Evolutionary conservation across 2,888 invertebrate species (phyloP), one percentile per base, ranked within the genome.

Genomic region (Oasisia sp.): DNA sequence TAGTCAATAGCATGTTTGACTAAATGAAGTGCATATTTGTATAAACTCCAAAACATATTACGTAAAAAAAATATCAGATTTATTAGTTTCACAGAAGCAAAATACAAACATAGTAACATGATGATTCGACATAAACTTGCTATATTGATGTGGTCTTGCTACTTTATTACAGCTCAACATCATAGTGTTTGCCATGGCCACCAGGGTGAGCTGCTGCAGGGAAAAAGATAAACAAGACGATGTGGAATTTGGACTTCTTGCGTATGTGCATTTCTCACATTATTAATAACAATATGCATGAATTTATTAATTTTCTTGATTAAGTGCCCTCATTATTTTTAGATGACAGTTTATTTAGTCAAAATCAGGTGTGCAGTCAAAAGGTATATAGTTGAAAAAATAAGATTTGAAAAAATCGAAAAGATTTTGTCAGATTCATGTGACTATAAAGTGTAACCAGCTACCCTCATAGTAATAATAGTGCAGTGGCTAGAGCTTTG

Each of bases 221-320:
- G 74, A 74, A 74, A 74, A 27, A 74, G 45, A 27, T 14, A 91
- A 98, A 95, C 98, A 98, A 95, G 98, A 98, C 95, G 98, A 99
- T 44, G 97, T 98, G 93, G 99, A 99, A 93, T 98, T 98, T 95
- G 98, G 98, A 38, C 98, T 98, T 96, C 96, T 98, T 93, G 97
- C 98, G 97, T 98, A 95, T 94, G 94, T 93, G n/a, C 7, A 74
- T 74, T 74, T 19, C 74, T 74, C 74, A 74, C 27, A 0, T 19
- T 19, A 74, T 27, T 74, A 74, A 74, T 74, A 19, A 74, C 14
- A 2, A n/a, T 74, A 2, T 74, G n/a, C 27, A 19, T 74, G 74
- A 74, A 74, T 74, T n/a, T 27, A 19, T 74, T 74, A 74, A 74
- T 74, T 19, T 19, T 19, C 74, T 12, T 74, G 74, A 74, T 74